Evolutionary conservation across 2,888 invertebrate species (phyloP), one percentile per base, ranked within the genome.

Genomic region (Aspidiotus destructor): DNA sequence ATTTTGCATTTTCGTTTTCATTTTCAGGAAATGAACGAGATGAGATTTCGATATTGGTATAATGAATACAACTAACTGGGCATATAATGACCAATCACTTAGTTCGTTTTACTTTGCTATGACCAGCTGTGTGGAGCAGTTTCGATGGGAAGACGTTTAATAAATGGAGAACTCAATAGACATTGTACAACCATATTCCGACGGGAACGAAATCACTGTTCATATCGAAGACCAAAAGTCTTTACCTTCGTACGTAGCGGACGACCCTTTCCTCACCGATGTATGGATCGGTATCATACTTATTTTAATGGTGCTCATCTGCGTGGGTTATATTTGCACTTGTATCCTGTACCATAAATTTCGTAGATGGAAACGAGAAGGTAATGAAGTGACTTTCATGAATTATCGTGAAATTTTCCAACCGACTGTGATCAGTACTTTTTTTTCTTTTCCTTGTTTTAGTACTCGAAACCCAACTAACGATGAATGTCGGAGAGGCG

Each of bases 321-420:
- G 84, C 75, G 80, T 84, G 68, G 83, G 83, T 75, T 84, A 84
- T 74, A 82, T 84, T 75, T 84, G 84, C 74, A 81, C 83, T 67
- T 84, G 84, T 75, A 79, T 84, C 71, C 75, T 84, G 41, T 84
- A 84, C 74, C 84, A 84, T 77, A 83, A 84, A 74, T 83, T 84
- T 74, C 83, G 83, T 74, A 81, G 84, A 72, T 84, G 84, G 84
- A 84, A 84, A 75, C 79, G 80, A 73, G 79, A 80, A 76, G 81
- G 84, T 84, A 76, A 81, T 28, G 28, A 28, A 82, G 78, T 57
- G 57, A 57, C 10, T 48, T 48, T 48, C 48, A 48, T 11, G 48
- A 48, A 6, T 13, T n/a, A n/a, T 48, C n/a, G 48, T 48, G 6
- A 48, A 48, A 48, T 13, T 11, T 48, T n/a, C 48, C 10, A n/a